Evolutionary conservation across 1,140 invertebrate genomes (phyloP).

Genomic region (Chelonus insularis): DNA sequence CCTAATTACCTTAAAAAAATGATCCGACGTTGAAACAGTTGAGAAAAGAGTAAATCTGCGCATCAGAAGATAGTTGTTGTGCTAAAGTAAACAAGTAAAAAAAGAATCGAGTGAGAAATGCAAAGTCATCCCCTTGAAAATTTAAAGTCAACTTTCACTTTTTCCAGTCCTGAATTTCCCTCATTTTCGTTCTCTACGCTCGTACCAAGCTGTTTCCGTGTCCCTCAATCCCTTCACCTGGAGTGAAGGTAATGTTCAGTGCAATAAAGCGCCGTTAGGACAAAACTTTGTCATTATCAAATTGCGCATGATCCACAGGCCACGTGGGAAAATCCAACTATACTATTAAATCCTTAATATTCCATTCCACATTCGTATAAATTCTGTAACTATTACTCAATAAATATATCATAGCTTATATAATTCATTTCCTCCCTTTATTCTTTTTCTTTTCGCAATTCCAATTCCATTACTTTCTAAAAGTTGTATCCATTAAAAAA

Average conservation of each 20-base stretch:
- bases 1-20: too few relatives aligned
- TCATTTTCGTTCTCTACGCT: slow-evolving; percentile 23
- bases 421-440: too few relatives aligned
- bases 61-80: too few relatives aligned
- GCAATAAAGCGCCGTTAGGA: slow-evolving; percentile 48
- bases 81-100: too few relatives aligned
- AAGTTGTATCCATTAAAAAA: too few relatives aligned
- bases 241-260: slow-evolving; percentile 48
- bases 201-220: slow-evolving; percentile 27
- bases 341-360: slow-evolving; percentile 10
- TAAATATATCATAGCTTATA: too few relatives aligned
- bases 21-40: slow-evolving; percentile 23
- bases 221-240: slow-evolving; percentile 25
- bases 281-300: slow-evolving; percentile 40
- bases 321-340: slow-evolving; percentile 51
- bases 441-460: too few relatives aligned
- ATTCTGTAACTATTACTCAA: too few relatives aligned
- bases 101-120: background rate
- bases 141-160: slow-evolving; percentile 55
- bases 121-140: slow-evolving; percentile 47
- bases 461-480: too few relatives aligned
- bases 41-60: too few relatives aligned
- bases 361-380: too few relatives aligned
- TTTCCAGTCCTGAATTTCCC: slow-evolving; percentile 32
- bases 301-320: slow-evolving; percentile 50